Base-by-base conservation (phyloP, 2,113 vertebrate genomes). In the Gymnorhina tibicen region DNA sequence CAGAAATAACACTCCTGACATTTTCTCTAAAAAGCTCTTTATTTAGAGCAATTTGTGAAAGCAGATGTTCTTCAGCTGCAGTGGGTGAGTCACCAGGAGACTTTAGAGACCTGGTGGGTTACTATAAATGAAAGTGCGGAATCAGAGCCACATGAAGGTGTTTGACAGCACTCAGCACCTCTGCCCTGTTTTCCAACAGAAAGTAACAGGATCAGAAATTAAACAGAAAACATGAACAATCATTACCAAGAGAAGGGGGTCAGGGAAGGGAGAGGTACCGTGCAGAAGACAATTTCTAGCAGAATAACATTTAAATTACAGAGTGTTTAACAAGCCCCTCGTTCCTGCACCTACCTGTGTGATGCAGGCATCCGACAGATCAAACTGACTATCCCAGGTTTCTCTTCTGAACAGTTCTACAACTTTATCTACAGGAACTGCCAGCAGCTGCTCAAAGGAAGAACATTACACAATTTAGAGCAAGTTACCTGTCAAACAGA, bases 401-500 rank as follows among this genome's bases (percentile, higher is more conserved):
- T 98, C 98, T 95, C 99, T 98, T 95, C 97, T 98, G 37, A 99
- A 99, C 5, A 99, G 96, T 47, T 99, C 98, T 44, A 99, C 98
- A 50, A 95, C 98, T 30, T 98, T 98, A 56, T 98, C 99, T 21
- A 99, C 99, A 35, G 99, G 99, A 98, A 99, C 93, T 11, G 99
- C 99, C 91, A 99, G 95, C 49, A 99, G 85, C 99, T 99, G 96
- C 83, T 78, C 18, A 76, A 80, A 52, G 73, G 83, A 88, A 49
- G 93, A 91, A 80, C 46, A 66, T 50, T 19, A 32, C 83, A 33
- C 72, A 41, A 50, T 68, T 93, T 33, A 94, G 42, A 88, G 56
- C 37, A 32, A 83, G n/a, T 37, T 63, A 88, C 53, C 70, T 86
- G 83, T 47, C 85, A 80, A 59, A 62, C 9, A 77, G 49, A 91